Conservation (phyloP, 2,797 vertebrate genomes). For the Malurus splendens region DNA sequence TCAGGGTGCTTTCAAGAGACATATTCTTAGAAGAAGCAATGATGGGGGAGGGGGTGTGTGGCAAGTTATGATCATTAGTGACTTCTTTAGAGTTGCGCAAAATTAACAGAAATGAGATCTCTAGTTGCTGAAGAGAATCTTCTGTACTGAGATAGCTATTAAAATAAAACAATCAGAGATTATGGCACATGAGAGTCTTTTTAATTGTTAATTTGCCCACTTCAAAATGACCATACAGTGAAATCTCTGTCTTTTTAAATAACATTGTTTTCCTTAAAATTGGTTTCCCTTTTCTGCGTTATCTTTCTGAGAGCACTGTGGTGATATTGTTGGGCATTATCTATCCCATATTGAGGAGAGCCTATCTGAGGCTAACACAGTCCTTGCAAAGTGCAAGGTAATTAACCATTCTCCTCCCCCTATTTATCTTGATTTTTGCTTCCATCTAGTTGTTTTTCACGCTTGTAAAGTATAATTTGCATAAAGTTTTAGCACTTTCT, state of each 20-base stretch:
- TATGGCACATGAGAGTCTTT: slow-evolving; percentile 57
- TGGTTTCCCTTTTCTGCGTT: slow-evolving; percentile 14
- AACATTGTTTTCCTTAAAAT: slow-evolving; percentile 50
- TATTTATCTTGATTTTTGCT: slow-evolving; percentile 57
- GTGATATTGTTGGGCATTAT: slow-evolving; percentile 44
- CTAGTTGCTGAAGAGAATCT: slow-evolving; percentile 56
- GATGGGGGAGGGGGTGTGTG: neutral
- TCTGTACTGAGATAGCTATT: slow-evolving; percentile 64
- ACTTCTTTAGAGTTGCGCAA: slow-evolving; percentile 53
- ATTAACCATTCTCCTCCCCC: slow-evolving; percentile 50
- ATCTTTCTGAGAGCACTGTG: slow-evolving; percentile 32
- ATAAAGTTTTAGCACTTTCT: slow-evolving; percentile 40
- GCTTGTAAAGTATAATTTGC: slow-evolving; percentile 31
- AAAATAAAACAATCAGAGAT: slow-evolving; percentile 64
- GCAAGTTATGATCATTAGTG: slow-evolving; percentile 36
- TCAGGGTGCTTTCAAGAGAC: slow-evolving; percentile 59
- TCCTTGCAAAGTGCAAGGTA: slow-evolving; percentile 43
- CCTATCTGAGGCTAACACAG: slow-evolving; percentile 44
- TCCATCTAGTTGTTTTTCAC: slow-evolving; percentile 36
- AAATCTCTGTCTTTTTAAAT: slow-evolving; percentile 43
- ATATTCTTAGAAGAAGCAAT: slow-evolving; percentile 15
- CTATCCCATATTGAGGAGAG: slow-evolving; percentile 26
- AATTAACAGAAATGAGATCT: slow-evolving; percentile 72
- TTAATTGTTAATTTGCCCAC: slow-evolving; percentile 68
- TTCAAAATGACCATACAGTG: slow-evolving; percentile 56